These are phyloP conservation scores for Rotaria macrura DNA, from an alignment of 2,888 invertebrate species.

Conservation along the genomic window DNA sequence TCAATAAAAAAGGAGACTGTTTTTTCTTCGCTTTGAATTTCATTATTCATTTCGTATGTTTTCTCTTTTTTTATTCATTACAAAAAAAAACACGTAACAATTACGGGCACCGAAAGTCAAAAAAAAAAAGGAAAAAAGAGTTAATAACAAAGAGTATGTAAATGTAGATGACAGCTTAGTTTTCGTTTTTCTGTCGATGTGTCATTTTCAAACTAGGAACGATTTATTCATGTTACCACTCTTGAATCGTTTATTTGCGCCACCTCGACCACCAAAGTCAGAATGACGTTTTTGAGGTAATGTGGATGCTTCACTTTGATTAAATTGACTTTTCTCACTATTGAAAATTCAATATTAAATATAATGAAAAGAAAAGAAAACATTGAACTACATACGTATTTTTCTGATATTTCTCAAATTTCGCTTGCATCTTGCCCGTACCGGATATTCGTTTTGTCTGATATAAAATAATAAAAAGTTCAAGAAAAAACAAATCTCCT, in stretches of 20 bases:
- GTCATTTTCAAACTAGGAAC: neutral
- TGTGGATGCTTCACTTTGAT: neutral
- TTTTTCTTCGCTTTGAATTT: too few species aligned
- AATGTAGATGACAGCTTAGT: neutral
- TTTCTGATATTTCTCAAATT: conserved; percentile 72
- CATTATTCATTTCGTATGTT: too few species aligned
- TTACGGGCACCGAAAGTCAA: neutral
- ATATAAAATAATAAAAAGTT: conserved; percentile 16
- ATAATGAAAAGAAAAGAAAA: neutral
- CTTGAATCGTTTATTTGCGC: neutral
- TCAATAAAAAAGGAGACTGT: neutral
- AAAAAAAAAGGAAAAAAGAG: neutral
- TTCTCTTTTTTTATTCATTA: neutral
- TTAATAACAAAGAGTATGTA: neutral
- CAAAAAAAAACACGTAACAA: conserved; percentile 1
- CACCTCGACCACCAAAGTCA: neutral
- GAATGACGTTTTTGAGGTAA: neutral
- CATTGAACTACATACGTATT: neutral
- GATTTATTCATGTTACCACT: neutral
- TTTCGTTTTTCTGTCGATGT: neutral
- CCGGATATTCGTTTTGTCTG: conserved; percentile 67
- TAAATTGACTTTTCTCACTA: neutral
- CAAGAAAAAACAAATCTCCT: too few species aligned
- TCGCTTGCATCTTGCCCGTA: conserved; percentile 70
- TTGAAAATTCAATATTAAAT: neutral